These are phyloP conservation scores for Coecobrya sp. DNA, from an alignment of 2,888 invertebrate species.

Conservation along the genomic window DNA sequence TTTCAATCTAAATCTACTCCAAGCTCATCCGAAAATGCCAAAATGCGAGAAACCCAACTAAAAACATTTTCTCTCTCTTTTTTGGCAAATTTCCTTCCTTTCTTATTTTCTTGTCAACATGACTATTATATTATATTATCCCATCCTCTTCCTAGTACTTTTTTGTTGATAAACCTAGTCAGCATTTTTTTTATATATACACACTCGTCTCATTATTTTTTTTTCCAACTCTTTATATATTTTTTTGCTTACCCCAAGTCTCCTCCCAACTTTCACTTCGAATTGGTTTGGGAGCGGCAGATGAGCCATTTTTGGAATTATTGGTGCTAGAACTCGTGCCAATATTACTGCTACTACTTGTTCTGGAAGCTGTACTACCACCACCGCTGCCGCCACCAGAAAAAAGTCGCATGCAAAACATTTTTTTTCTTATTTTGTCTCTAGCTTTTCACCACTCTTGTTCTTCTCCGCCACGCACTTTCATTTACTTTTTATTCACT, in stretches of 20 bases:
- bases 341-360: slow-evolving; percentile 62
- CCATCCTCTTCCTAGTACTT: neutral
- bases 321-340: slow-evolving; percentile 67
- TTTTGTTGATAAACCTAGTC: neutral
- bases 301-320: slow-evolving; percentile 68
- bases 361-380: slow-evolving; percentile 42
- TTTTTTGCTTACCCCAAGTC: slow-evolving; percentile 84
- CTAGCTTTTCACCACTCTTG: neutral
- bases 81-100: slow-evolving; percentile 32
- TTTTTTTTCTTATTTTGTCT: slow-evolving; percentile 58
- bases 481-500: slow-evolving; percentile 3
- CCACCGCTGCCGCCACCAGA: slow-evolving; percentile 81
- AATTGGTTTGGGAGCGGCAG: slow-evolving; percentile 78
- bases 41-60: neutral
- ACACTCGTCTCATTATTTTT: neutral
- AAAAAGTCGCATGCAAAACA: slow-evolving; percentile 86
- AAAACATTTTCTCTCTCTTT: neutral
- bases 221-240: neutral
- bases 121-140: neutral
- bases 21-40: neutral
- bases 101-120: neutral
- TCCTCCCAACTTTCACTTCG: slow-evolving; percentile 86
- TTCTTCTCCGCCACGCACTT: slow-evolving; percentile 41
- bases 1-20: neutral
- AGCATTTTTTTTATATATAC: slow-evolving; percentile 27